Evolutionary conservation across 1,140 invertebrate genomes (phyloP).

Genomic region (Stegodyphus dumicola): DNA sequence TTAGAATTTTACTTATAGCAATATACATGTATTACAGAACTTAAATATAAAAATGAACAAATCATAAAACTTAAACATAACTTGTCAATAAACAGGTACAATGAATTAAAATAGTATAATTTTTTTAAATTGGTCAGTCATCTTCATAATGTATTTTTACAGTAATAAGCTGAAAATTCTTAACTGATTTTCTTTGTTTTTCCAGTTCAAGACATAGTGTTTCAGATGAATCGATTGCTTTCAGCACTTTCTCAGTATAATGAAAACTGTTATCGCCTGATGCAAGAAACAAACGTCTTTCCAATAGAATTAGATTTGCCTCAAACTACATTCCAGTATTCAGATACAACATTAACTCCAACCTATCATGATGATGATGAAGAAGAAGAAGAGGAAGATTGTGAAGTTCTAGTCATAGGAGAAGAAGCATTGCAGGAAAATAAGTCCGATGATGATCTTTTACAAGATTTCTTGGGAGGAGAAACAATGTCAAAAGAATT

Average conservation of each 20-base stretch:
- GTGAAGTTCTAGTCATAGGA: slow-evolving; percentile 42
- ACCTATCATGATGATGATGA: slow-evolving; percentile 61
- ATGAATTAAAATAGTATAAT: no score
- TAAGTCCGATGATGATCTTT: slow-evolving; percentile 23
- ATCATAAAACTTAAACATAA: no score
- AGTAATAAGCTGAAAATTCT: no score
- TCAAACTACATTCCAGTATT: slow-evolving; percentile 81
- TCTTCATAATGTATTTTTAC: no score
- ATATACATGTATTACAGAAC: no score
- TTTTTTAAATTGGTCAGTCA: no score
- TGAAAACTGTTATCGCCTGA: slow-evolving; percentile 72
- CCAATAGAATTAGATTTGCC: slow-evolving; percentile 97
- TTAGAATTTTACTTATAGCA: no score
- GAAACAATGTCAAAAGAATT: slow-evolving; percentile 26
- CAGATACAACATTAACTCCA: slow-evolving; percentile 27
- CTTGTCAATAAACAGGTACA: no score
- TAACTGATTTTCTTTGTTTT: slow-evolving; percentile 53
- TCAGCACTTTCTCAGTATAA: slow-evolving; percentile 83
- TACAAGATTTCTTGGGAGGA: slow-evolving; percentile 13
- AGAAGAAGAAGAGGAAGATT: slow-evolving; percentile 60
- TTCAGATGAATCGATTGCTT: slow-evolving; percentile 83
- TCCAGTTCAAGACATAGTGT: slow-evolving; percentile 88
- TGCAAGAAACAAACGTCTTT: slow-evolving; percentile 84
- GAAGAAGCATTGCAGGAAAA: slow-evolving; percentile 54
- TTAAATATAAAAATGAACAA: no score